phyloP scores from a whole-genome alignment of 2,888 invertebrate species.

The Tuberolachnus salignus region DNA sequence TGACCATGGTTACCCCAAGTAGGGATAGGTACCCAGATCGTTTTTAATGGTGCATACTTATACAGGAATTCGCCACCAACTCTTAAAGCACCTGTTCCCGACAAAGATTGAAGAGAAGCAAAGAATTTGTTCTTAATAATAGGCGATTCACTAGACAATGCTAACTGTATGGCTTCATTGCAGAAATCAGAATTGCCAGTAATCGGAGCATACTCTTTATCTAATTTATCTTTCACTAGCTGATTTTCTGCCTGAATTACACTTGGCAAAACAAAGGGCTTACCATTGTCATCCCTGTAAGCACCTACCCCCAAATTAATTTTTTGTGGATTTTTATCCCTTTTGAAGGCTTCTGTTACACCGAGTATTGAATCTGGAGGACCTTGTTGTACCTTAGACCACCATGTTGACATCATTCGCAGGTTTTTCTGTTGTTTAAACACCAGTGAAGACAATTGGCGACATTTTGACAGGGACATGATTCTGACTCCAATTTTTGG shows the following conservation, averaged over 20 bases:
- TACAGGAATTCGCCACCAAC: constrained; percentile 88
- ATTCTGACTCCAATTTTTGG: constrained; percentile 17
- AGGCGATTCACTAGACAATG: constrained; percentile 65
- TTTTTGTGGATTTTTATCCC: constrained; percentile 88
- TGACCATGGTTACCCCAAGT: constrained; percentile 99
- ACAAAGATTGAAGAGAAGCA: constrained; percentile 80
- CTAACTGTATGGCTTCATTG: constrained; percentile 81
- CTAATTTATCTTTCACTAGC: constrained; percentile 72
- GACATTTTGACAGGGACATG: constrained; percentile 51
- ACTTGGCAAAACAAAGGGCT: constrained; percentile 91
- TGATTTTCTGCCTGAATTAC: constrained; percentile 86
- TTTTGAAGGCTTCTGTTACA: constrained; percentile 94
- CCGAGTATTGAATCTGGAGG: constrained; percentile 98
- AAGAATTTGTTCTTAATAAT: constrained; percentile 59
- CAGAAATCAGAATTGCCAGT: constrained; percentile 84
- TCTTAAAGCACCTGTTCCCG: constrained; percentile 96
- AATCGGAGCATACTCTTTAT: constrained; percentile 96
- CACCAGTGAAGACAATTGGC: constrained; percentile 32
- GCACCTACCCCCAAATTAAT: constrained; percentile 96
- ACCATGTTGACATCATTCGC: constrained; percentile 69
- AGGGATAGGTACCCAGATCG: constrained; percentile 86
- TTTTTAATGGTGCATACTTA: constrained; percentile 79
- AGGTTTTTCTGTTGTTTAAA: constrained; percentile 38
- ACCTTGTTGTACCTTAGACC: constrained; percentile 90
- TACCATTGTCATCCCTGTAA: constrained; percentile 96